A percentile compares a stretch with the other conserved stretches of the same genome.
Evolutionary conservation across 2,113 vertebrate genomes (phyloP).

Genomic region (Phocoena phocoena): DNA sequence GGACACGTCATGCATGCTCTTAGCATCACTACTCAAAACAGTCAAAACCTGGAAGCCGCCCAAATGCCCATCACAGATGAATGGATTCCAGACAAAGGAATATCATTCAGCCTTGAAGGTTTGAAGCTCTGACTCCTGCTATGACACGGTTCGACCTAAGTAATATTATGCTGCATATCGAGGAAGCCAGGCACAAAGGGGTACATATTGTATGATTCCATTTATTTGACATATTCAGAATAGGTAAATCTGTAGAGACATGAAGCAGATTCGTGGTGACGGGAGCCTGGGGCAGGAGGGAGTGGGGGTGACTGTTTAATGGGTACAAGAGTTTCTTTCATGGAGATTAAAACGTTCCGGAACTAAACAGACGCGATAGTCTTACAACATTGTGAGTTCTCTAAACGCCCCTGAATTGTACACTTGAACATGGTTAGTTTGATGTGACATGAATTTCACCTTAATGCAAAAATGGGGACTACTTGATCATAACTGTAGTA

Average conservation of each 20-base stretch:
- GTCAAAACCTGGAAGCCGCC: neutral
- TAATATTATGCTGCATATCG: neutral
- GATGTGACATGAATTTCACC: neutral
- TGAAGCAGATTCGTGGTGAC: neutral
- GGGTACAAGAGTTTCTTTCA: too few species aligned
- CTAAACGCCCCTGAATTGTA: accelerated
- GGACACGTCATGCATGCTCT: accelerated
- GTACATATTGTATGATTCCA: too few species aligned
- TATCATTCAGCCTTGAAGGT: neutral
- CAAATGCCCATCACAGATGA: neutral
- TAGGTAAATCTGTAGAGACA: neutral
- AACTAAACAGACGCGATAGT: accelerated
- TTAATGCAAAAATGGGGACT: neutral
- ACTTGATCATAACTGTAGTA: accelerated
- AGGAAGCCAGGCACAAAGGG: neutral
- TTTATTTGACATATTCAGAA: neutral
- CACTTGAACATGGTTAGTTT: too few species aligned
- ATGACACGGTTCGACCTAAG: neutral
- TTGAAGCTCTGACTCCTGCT: neutral
- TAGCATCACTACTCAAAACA: neutral
- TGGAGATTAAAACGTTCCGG: neutral
- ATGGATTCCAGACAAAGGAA: neutral
- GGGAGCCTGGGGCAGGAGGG: too few species aligned
- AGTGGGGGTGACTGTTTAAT: too few species aligned
- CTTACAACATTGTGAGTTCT: accelerated